Percentiles rank a stretch among this genome's conserved stretches.
Conservation (phyloP, 2,113 vertebrate genomes). For the Xyliphius kryptos region DNA sequence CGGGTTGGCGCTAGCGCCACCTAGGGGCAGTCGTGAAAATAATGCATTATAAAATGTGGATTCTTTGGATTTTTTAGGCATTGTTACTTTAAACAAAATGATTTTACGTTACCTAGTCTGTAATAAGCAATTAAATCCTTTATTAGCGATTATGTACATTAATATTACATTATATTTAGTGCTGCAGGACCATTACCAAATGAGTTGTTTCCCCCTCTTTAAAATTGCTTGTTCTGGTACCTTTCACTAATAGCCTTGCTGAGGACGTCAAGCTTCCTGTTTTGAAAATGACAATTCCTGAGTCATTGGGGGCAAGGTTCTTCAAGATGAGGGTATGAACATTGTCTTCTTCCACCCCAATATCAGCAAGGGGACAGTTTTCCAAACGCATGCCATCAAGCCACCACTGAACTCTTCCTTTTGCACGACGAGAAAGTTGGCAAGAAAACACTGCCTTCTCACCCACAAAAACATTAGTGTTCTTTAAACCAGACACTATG, state of each 20-base stretch:
- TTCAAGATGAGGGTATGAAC: slow-evolving; percentile 81
- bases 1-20: no score
- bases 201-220: slow-evolving; percentile 13
- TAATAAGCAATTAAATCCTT: no score
- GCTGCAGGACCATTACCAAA: slow-evolving; percentile 27
- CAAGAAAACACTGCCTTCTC: slow-evolving; percentile 90
- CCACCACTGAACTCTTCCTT: slow-evolving; percentile 78
- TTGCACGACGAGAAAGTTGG: slow-evolving; percentile 70
- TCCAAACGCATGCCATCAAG: slow-evolving; percentile 82
- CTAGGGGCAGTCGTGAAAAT: no score
- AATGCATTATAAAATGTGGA: no score
- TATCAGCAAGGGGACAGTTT: slow-evolving; percentile 73
- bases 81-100: no score
- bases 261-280: slow-evolving; percentile 77
- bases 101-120: no score
- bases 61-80: no score
- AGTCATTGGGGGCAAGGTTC: slow-evolving; percentile 84
- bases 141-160: no score
- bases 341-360: slow-evolving; percentile 68
- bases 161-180: not conserved
- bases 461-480: slow-evolving; percentile 89
- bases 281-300: slow-evolving; percentile 86
- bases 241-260: slow-evolving; percentile 98
- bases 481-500: slow-evolving; percentile 86
- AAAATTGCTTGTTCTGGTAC: slow-evolving; percentile 68